Evolutionary conservation across 2,797 vertebrate genomes (phyloP), one percentile per base, ranked within the genome.

Genomic region (Falco rusticolus): DNA sequence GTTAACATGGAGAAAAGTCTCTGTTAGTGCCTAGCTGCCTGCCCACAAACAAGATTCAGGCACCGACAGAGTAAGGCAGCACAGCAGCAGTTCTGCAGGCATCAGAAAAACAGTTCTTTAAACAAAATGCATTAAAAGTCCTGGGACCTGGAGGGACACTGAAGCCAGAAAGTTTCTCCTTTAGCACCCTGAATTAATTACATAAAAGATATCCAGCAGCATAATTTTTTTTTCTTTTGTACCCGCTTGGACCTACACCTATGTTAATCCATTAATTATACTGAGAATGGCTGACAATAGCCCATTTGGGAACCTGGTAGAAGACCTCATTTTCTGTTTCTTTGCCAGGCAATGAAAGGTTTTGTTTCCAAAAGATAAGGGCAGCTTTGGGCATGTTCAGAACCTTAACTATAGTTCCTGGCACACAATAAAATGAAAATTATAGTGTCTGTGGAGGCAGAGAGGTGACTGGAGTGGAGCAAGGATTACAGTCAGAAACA

Each of bases 401-500:
- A 88, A 87, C 82, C 22, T 59, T 79, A 81, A 60, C 48, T 88
- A 5, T 28, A 47, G 25, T 25, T 48, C 10, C 75, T 83, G 39
- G 66, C 41, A 77, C 71, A 77, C 71, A 89, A 60, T 85, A 85
- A 94, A 92, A 92, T 39, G 9, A 89, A 66, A 94, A 90, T 74
- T 77, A 68, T 16, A 53, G 34, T 56, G 43, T 18, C n/a, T 21
- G 11, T 51, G n/a, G 56, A 93, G 61, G 20, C 34, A 31, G 11
- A 83, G 28, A 92, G 41, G 59, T 61, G 47, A 79, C 65, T 72
- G 50, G 60, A 81, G 48, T 21, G 16, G 24, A 89, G 29, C 41
- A 87, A 90, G 34, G 21, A 74, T 48, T 76, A 56, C 29, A 68
- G n/a, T 19, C 34, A 68, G 71, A 91, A 93, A 76, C 47, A 24